Conservation (phyloP, 2,888 invertebrate species). For the Xestia xanthographa region DNA sequence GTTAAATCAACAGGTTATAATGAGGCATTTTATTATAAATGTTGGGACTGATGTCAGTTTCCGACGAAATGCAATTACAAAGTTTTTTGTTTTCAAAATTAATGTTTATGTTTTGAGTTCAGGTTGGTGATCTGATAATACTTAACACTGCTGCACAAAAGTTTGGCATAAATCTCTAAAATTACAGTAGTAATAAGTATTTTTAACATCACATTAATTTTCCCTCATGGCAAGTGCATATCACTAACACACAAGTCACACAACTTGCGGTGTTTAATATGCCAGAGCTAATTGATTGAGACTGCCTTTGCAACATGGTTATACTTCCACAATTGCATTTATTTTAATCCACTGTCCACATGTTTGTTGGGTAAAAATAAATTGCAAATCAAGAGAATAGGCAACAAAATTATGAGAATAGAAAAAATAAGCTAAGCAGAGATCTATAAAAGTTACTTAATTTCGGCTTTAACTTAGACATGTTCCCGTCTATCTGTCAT, state of each 20-base stretch:
- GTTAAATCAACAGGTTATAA: not conserved
- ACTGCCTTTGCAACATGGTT: not conserved
- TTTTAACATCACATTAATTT: not conserved
- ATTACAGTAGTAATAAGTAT: too few relatives aligned
- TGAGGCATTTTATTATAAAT: slow-evolving; percentile 2
- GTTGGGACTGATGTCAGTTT: not conserved
- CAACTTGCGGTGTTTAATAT: not conserved
- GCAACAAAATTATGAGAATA: not conserved
- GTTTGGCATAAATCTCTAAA: not conserved
- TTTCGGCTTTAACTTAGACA: too few relatives aligned
- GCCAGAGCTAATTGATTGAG: not conserved
- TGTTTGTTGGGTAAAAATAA: not conserved
- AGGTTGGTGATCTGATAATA: not conserved
- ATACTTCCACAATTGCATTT: not conserved
- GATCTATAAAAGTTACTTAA: not conserved
- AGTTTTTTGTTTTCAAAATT: not conserved
- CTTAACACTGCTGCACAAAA: not conserved
- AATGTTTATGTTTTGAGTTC: not conserved
- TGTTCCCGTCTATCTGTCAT: too few relatives aligned
- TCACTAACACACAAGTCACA: not conserved
- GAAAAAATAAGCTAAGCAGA: not conserved
- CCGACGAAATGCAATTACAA: not conserved
- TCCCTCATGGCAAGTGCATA: not conserved
- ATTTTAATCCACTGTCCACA: not conserved
- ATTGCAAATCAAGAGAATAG: not conserved